Evolutionary conservation across 2,113 vertebrate genomes (phyloP).

Genomic region (Ciconia boyciana): DNA sequence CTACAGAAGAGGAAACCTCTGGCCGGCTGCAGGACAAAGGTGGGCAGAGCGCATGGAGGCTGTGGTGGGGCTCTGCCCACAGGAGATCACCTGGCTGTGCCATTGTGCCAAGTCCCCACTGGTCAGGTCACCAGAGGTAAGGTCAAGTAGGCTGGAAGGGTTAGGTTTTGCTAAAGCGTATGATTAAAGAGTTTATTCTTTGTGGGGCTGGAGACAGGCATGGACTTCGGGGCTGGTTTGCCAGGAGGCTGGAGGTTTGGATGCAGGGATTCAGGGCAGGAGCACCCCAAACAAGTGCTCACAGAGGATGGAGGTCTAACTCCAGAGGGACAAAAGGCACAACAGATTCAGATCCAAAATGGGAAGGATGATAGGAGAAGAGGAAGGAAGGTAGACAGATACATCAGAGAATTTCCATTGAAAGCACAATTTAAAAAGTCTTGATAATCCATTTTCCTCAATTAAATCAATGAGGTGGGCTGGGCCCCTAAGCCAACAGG

Average conservation of each 20-base stretch:
- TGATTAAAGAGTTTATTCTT: background rate
- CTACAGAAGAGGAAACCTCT: background rate
- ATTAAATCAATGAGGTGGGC: background rate
- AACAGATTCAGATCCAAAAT: background rate
- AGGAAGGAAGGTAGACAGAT: background rate
- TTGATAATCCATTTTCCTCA: background rate
- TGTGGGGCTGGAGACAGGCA: background rate
- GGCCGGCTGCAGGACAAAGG: background rate
- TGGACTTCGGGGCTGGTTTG: background rate
- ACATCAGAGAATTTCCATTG: background rate
- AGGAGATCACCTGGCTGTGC: background rate
- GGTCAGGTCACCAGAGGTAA: background rate
- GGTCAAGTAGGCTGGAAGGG: background rate
- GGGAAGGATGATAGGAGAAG: background rate
- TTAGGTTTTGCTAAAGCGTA: background rate
- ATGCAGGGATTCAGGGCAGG: background rate
- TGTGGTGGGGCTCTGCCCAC: background rate
- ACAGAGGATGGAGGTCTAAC: background rate
- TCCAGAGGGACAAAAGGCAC: background rate
- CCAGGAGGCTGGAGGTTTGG: too few relatives aligned
- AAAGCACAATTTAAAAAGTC: background rate
- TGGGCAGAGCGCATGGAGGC: background rate
- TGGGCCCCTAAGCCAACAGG: background rate
- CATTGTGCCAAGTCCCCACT: too few relatives aligned
- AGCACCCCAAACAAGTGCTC: background rate